phyloP scores from a whole-genome alignment of 1,140 invertebrate species.

The Lethrus apterus region DNA sequence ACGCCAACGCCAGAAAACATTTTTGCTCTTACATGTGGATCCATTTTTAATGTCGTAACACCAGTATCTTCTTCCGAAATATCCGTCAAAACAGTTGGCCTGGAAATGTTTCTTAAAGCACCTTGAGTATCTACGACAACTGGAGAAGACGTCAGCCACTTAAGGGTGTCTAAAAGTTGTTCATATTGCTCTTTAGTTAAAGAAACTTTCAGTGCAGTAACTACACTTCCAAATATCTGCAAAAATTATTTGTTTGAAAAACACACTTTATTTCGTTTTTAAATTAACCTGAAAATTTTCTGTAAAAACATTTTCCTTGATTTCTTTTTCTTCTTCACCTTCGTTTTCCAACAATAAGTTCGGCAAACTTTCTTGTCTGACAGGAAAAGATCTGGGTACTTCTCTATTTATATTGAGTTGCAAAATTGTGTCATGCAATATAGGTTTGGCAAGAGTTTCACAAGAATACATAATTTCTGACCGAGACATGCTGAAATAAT shows the following conservation, averaged over 20 bases:
- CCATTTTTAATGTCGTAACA: conserved; percentile 50
- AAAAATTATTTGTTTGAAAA: no score
- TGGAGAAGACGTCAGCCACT: conserved; percentile 37
- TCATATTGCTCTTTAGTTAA: conserved; percentile 81
- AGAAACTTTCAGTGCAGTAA: conserved; percentile 77
- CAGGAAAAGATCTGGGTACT: conserved; percentile 29
- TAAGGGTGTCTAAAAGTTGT: conserved; percentile 72
- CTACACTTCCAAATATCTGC: conserved; percentile 69
- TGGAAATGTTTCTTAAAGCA: conserved; percentile 17
- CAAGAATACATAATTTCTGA: conserved; percentile 63
- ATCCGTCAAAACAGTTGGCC: conserved; percentile 27
- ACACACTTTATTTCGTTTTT: neutral
- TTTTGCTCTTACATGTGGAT: conserved; percentile 50
- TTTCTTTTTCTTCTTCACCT: conserved; percentile 9
- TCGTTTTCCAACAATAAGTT: conserved; percentile 31
- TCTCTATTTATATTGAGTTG: conserved; percentile 53
- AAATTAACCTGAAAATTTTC: conserved; percentile 14
- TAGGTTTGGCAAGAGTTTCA: conserved; percentile 56
- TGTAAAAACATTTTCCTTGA: neutral
- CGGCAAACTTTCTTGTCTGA: conserved; percentile 23
- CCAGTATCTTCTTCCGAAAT: conserved; percentile 44
- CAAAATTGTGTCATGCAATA: conserved; percentile 76
- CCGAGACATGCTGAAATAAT: conserved; percentile 33
- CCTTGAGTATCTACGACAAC: conserved; percentile 20
- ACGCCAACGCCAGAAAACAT: conserved; percentile 33